Evolutionary conservation across 35 echinoderm and acorn worm species (phyloP).

Genomic region (Apostichopus japonicus): DNA sequence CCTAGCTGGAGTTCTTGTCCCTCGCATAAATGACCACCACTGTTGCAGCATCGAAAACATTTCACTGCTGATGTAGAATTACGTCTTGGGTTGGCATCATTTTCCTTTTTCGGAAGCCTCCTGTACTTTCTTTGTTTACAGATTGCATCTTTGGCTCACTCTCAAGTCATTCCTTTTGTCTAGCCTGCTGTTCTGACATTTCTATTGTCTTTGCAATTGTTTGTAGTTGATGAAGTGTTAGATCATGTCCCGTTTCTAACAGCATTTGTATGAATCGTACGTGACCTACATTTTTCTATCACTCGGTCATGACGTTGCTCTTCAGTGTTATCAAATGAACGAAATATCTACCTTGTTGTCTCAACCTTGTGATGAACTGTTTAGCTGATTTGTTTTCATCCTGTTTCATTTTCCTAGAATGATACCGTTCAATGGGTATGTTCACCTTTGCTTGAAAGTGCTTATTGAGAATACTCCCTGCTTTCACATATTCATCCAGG

Average conservation of each 20-base stretch:
- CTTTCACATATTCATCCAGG: too few species aligned
- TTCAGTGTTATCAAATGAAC: slow-evolving; percentile 39
- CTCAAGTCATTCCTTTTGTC: slow-evolving; percentile 17
- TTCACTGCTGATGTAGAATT: background rate
- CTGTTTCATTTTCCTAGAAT: slow-evolving; percentile 62
- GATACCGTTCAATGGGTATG: slow-evolving; percentile 68
- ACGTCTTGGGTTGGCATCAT: background rate
- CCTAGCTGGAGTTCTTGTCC: slow-evolving; percentile 61
- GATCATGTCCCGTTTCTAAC: slow-evolving; percentile 54
- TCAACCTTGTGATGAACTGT: slow-evolving; percentile 62
- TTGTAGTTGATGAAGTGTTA: slow-evolving; percentile 51
- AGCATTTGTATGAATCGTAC: slow-evolving; percentile 45
- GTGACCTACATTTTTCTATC: slow-evolving; percentile 72
- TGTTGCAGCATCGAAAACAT: slow-evolving; percentile 57
- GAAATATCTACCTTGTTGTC: slow-evolving; percentile 13
- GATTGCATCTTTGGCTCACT: too few species aligned
- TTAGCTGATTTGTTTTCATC: slow-evolving; percentile 44
- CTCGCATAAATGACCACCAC: slow-evolving; percentile 69
- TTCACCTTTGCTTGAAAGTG: slow-evolving; percentile 69
- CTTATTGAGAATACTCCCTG: slow-evolving; percentile 4
- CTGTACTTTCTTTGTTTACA: too few species aligned
- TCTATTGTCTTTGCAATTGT: slow-evolving; percentile 61
- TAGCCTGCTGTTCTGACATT: slow-evolving; percentile 45
- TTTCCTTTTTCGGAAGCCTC: too few species aligned
- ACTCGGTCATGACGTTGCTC: slow-evolving; percentile 52